Percentiles rank a stretch among this genome's conserved stretches.
phyloP scores from a whole-genome alignment of 2,888 invertebrate genomes.

The Blastobasis adustella region DNA sequence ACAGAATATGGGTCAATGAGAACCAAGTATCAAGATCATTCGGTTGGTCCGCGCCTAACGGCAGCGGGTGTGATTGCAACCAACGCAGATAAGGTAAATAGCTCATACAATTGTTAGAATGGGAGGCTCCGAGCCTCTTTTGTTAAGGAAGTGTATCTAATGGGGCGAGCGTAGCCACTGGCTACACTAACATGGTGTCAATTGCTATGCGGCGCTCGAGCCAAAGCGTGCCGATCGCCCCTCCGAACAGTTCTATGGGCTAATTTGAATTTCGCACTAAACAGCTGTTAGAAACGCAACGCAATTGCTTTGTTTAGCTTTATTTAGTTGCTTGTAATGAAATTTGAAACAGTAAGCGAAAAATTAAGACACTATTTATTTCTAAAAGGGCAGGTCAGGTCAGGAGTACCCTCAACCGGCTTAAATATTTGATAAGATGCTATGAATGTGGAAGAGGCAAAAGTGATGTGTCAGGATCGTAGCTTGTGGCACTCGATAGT shows the following conservation, averaged over 20 bases:
- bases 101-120: conserved; percentile 73
- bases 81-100: conserved; percentile 72
- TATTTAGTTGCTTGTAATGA: no score
- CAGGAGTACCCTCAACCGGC: no score
- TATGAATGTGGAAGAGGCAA: no score
- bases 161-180: conserved; percentile 55
- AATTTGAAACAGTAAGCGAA: no score
- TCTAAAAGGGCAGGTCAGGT: no score
- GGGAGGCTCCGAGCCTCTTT: conserved; percentile 61
- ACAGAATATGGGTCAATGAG: conserved; percentile 1
- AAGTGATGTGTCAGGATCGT: no score
- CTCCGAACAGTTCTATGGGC: conserved; percentile 32
- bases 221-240: conserved; percentile 24
- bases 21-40: conserved; percentile 33
- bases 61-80: conserved; percentile 62
- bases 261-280: conserved; percentile 37
- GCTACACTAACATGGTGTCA: conserved; percentile 68
- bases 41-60: conserved; percentile 23
- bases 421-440: no score
- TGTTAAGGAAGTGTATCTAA: conserved; percentile 69
- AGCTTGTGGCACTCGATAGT: no score
- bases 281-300: no score
- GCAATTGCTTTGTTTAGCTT: no score
- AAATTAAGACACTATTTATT: no score
- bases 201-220: conserved; percentile 35